Base-by-base conservation (phyloP, 2,113 vertebrate species). In the Lontra canadensis region DNA sequence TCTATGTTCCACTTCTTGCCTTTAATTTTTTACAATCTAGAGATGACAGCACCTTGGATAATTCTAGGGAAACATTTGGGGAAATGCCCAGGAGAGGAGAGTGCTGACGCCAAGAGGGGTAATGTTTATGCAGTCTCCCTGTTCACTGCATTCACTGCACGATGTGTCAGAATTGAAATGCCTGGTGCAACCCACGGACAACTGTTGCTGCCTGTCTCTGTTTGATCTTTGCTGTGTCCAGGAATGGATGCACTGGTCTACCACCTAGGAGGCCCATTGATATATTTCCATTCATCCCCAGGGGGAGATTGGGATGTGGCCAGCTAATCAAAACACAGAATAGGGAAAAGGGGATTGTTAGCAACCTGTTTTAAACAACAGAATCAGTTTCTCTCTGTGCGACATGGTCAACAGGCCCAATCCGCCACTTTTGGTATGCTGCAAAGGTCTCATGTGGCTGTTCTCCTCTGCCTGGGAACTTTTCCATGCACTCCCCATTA, bases 1-100 rank as follows among this genome's bases (percentile, higher is more conserved):
- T 97, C 88, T 79, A 52, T 94, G 92, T 98, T 98, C 95, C 90
- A 97, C 95, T 98, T 96, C 90, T 95, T 97, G 94, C 95, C 82
- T 97, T 98, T 93, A 94, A 69, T 97, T 98, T 98, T 96, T 90
- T 97, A 93, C 87, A 97, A 97, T 95, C 95, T 96, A 97, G 91
- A 97, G 90, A 90, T 95, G 93, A 74, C 23, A 96, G 57, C 52
- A 95, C 87, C 63, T 96, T 94, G 84, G 78, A 98, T 97, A 97
- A 98, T 57, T 97, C 34, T 34, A 97, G 89, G 67, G 78, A 94
- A 97, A 94, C 10, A 81, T 92, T 93, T 97, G 74, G 67, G 89
- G 80, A 96, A 96, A 85, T 93, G 29, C 88, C 67, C 42, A 87
- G 71, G 93, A 96, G 65, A 88, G 69, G 0, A 15, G n/a, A 88